These are phyloP conservation scores for Martes flavigula DNA, from an alignment of 2,797 vertebrate genomes.

Conservation along the genomic window DNA sequence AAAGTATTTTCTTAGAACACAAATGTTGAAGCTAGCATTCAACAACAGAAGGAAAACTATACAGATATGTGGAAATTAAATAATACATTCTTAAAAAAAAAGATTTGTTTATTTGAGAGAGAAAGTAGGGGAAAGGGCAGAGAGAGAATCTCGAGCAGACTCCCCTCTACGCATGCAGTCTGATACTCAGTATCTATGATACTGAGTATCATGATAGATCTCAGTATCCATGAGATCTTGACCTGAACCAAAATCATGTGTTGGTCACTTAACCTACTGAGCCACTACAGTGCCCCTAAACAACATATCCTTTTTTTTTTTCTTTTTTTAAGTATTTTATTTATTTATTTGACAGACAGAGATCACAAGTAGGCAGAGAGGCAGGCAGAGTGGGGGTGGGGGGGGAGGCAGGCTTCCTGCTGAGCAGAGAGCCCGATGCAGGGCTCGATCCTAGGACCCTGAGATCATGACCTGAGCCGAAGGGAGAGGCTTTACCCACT, in stretches of 20 bases:
- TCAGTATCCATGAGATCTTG: neutral
- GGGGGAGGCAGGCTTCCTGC: no score
- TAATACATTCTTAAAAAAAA: neutral
- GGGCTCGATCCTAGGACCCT: no score
- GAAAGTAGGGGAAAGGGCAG: neutral
- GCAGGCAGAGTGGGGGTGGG: no score
- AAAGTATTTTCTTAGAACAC: neutral
- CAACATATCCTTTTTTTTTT: neutral
- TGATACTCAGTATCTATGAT: neutral
- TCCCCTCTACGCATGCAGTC: neutral
- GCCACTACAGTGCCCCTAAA: neutral
- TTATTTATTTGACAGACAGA: no score
- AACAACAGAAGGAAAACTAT: neutral
- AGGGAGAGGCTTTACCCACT: no score
- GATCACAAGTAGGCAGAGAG: no score
- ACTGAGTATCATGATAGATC: neutral
- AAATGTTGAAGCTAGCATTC: neutral
- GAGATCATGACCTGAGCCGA: no score
- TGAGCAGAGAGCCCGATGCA: no score
- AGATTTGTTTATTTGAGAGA: neutral
- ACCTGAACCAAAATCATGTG: neutral
- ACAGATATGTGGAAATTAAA: neutral
- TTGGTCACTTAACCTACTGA: neutral
- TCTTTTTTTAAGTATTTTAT: no score
- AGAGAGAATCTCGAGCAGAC: neutral